Base-by-base conservation (phyloP, 2,888 invertebrate species). In the Myopa testacea region DNA sequence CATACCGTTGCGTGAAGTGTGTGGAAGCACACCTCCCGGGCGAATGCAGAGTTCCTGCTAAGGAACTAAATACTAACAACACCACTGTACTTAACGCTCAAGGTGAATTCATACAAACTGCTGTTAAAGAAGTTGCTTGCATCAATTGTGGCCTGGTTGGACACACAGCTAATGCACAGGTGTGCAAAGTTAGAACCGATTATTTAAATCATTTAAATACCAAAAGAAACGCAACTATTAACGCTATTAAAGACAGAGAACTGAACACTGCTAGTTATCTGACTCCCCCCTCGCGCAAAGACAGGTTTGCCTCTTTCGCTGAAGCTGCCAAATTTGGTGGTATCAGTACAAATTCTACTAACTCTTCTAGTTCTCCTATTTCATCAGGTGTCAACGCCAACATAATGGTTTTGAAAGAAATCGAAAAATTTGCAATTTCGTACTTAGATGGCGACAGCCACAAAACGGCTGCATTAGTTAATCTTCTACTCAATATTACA, bases 1-100 rank as follows among this genome's bases (percentile, higher is more conserved):
- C 70, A 3, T 40, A 70, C 45, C n/a, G 50, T 4, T 70, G 70
- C n/a, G 55, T 70, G 4, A 70, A 70, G 55, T 70, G 70, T 19
- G 6, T 19, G 10, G n/a, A 52, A 5, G 3, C 50, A 4, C 70
- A 70, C 19, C 40, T 6, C 4, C 69, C 69, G 4, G 52, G 52
- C 5, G 12, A 69, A 6, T 69, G 69, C 26, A 14, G 14, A n/a
- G 26, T 69, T 16, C 68, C 68, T n/a, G n/a, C 52, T 16, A 38
- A 26, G 26, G 19, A 69, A 7, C 6, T 14, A 10, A 69, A 69
- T 40, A n/a, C 6, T 45, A 69, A 58, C 6, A 19, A 55, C 10
- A 14, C 8, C 14, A 16, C 58, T n/a, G 19, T 12, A 16, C 12
- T 58, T n/a, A 58, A 58, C 12, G 65, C 19, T 19, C 37, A 38